Base-by-base conservation (phyloP, 2,797 vertebrate genomes). In the Champsocephalus esox region DNA sequence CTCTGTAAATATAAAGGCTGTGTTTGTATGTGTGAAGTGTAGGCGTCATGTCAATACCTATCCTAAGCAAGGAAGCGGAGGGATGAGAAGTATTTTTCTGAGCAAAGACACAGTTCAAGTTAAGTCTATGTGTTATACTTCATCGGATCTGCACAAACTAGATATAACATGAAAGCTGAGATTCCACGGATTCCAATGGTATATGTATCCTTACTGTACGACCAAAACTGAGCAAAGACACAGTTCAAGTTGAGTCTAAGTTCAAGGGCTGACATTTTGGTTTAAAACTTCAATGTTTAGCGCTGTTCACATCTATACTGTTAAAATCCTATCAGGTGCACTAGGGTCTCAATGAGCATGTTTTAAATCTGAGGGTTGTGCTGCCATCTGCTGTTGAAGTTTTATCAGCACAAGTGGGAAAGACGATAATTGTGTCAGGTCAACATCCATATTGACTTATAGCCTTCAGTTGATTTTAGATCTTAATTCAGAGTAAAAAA, bases 371-470 rank as follows among this genome's bases (percentile, higher is more conserved):
- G 46, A 75, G 78, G 84, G 50, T 70, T 86, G 43, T 90, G 88
- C 89, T 92, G 90, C 91, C 91, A 88, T 63, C 92, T 93, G 82
- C 85, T 92, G 91, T 51, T 66, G 13, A n/a, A 8, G 10, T 24
- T 62, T 48, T 13, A 38, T 52, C 24, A 58, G 11, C 51, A 58
- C 66, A 57, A 11, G 17, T 32, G 34, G 58, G 12, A 54, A 34
- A 67, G 41, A 58, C 5, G 14, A 46, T 9, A 24, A 5, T 44
- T 43, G 5, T 21, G 16, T 43, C 5, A 21, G 19, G 41, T 1
- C 28, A 4, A 28, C 28, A 4, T 28, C 34, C 5, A 0, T 17
- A 9, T 49, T 19, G 5, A 19, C 1, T 21, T 10, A 55, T 48
- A 13, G 8, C 34, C 34, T 38, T 6, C 17, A 44, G 12, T 19